Base-by-base conservation (phyloP, 2,113 vertebrate species). In the Ramphastos sulfuratus region DNA sequence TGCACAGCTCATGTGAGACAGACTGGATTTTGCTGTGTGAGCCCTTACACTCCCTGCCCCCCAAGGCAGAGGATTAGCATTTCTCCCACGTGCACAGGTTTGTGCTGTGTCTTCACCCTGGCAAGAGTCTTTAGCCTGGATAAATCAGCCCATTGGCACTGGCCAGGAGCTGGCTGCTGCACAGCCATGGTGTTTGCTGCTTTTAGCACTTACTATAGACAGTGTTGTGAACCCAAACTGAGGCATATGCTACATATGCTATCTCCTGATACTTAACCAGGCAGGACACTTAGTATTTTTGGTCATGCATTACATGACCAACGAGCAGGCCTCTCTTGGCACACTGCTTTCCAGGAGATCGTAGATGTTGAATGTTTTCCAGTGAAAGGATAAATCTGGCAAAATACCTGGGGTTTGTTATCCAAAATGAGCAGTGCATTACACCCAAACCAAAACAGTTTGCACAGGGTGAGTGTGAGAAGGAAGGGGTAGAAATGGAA, bases 11-110 rank as follows among this genome's bases (percentile, higher is more conserved):
- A 2, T 2, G 9, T 66, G 42, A 81, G 20, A 70, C 55, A 42
- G 16, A 35, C 35, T 0, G 6, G 37, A 3, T 54, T 73, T 27
- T 89, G 25, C 15, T 39, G 15, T 4, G 2, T 1, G 2, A 65
- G 46, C 24, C 39, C 23, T 78, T 66, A 33, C 7, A 5, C 16
- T 6, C 58, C 58, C 54, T 18, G 9, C 30, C 33, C 13, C 28
- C 28, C 20, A 9, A 4, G 3, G 19, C 24, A 70, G 27, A 37
- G 58, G 7, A 50, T 74, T 0, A 1, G 23, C 17, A 1, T 25
- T 88, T 31, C 21, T 30, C 27, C 42, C 61, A 25, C 0, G 0
- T 14, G 4, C 10, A 6, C 33, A 15, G 25, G 21, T 70, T 27
- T 54, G 66, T 46, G 24, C 46, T 55, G 4, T 7, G 21, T 70